Evolutionary conservation across 2,888 invertebrate species (phyloP).

Genomic region (Adineta ricciae): DNA sequence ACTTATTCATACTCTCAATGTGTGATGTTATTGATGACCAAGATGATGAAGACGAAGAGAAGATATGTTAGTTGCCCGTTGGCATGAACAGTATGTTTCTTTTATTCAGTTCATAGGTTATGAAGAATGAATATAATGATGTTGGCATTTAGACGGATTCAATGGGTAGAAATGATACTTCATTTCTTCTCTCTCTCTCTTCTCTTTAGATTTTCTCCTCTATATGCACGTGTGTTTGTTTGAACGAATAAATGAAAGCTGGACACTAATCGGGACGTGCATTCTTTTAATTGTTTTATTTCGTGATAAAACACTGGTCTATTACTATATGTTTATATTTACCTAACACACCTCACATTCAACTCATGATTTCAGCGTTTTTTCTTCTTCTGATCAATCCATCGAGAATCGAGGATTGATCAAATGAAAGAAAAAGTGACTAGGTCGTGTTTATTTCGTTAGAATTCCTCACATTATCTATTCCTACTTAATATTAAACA

Average conservation of each 20-base stretch:
- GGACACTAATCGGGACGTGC: constrained; percentile 9
- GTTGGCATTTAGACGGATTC: constrained; percentile 5
- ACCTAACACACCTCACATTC: not conserved
- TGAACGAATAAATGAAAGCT: not conserved
- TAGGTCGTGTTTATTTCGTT: not conserved
- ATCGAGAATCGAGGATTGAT: not conserved
- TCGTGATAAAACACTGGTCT: not conserved
- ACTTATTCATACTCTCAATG: not conserved
- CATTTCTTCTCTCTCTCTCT: not conserved
- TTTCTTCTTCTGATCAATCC: not conserved
- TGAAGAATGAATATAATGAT: not conserved
- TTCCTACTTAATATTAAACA: not conserved
- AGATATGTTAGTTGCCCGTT: not conserved
- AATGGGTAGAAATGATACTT: not conserved
- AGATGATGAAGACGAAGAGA: not conserved
- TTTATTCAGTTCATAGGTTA: not conserved
- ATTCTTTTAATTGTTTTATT: constrained; percentile 4
- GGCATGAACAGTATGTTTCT: not conserved
- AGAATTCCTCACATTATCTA: not conserved
- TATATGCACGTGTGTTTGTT: not conserved
- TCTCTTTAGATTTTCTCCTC: not conserved
- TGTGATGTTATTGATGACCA: not conserved
- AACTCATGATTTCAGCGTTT: not conserved
- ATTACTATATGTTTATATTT: not conserved
- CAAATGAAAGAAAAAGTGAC: not conserved